Evolutionary conservation across 1,140 invertebrate genomes (phyloP).

Genomic region (Spodoptera frugiperda): DNA sequence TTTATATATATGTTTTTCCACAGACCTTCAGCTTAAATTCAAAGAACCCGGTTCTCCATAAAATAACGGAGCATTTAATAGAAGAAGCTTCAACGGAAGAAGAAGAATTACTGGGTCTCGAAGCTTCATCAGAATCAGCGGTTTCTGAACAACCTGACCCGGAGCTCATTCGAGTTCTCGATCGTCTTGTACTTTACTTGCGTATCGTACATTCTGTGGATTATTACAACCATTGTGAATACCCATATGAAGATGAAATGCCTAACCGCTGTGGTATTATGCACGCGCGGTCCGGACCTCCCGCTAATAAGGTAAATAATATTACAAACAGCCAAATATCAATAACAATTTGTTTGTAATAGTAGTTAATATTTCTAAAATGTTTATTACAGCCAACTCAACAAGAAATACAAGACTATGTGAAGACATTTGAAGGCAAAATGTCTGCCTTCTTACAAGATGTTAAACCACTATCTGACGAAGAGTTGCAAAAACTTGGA

Average conservation of each 20-base stretch:
- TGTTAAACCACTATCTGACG: constrained; percentile 89
- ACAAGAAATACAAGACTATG: constrained; percentile 92
- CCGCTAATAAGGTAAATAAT: constrained; percentile 90
- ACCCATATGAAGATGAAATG: constrained; percentile 99
- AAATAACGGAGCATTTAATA: constrained; percentile 99
- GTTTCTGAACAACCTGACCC: constrained; percentile 86
- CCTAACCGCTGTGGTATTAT: constrained; percentile 99
- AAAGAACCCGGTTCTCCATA: constrained; percentile 97
- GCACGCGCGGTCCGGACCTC: constrained; percentile 96
- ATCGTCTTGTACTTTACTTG: constrained; percentile 95
- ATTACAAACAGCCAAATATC: background rate
- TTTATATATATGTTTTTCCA: constrained; percentile 32
- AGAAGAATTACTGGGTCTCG: constrained; percentile 96
- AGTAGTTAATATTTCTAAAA: too few relatives aligned
- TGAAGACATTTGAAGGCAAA: constrained; percentile 93
- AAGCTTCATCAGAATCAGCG: constrained; percentile 86
- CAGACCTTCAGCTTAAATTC: constrained; percentile 93
- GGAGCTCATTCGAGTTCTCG: constrained; percentile 88
- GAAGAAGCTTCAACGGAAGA: constrained; percentile 99
- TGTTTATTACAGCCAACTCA: constrained; percentile 83
- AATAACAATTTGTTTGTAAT: too few relatives aligned
- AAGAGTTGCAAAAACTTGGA: constrained; percentile 95
- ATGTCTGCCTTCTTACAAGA: constrained; percentile 94
- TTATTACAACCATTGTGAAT: constrained; percentile 99
- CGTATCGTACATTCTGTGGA: constrained; percentile 99